A percentile compares a stretch with the other conserved stretches of the same genome.
These are phyloP conservation scores for Malthinus flaveolus DNA, from an alignment of 2,888 invertebrate species.

Conservation along the genomic window DNA sequence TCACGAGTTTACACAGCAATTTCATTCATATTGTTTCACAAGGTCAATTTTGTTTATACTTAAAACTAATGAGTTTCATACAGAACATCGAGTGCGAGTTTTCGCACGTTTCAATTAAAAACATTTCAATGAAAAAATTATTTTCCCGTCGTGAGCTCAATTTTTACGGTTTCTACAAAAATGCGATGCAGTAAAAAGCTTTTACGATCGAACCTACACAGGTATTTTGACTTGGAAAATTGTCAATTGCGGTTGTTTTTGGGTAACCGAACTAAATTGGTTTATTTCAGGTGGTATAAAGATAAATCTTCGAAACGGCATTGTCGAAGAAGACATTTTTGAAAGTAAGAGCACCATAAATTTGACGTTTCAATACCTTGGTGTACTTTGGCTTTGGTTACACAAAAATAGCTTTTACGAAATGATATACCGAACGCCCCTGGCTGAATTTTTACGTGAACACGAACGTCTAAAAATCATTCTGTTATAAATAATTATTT, in stretches of 20 bases:
- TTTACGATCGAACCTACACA: slow-evolving; percentile 5
- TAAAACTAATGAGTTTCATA: background rate
- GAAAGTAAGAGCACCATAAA: no score
- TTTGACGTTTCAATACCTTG: no score
- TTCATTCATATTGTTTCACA: slow-evolving; percentile 23
- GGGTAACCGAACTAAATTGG: slow-evolving; percentile 25
- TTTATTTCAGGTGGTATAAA: slow-evolving; percentile 19
- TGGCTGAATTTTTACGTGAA: background rate
- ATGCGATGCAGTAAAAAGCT: slow-evolving; percentile 3
- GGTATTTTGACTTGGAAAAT: slow-evolving; percentile 10
- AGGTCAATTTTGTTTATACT: slow-evolving; percentile 24
- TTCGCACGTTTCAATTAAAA: background rate
- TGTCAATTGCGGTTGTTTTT: slow-evolving; percentile 14
- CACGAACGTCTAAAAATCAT: background rate
- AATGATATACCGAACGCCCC: no score
- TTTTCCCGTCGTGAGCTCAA: background rate
- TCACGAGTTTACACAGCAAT: slow-evolving; percentile 15
- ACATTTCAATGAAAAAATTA: background rate
- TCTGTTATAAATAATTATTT: background rate
- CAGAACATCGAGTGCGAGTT: background rate
- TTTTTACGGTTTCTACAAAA: slow-evolving; percentile 2
- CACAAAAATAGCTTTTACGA: no score
- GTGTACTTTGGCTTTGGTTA: no score
- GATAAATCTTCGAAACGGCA: slow-evolving; percentile 6
- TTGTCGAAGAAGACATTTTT: background rate